Evolutionary conservation across 1,140 invertebrate species (phyloP).

Genomic region (Palaemon carinicauda): DNA sequence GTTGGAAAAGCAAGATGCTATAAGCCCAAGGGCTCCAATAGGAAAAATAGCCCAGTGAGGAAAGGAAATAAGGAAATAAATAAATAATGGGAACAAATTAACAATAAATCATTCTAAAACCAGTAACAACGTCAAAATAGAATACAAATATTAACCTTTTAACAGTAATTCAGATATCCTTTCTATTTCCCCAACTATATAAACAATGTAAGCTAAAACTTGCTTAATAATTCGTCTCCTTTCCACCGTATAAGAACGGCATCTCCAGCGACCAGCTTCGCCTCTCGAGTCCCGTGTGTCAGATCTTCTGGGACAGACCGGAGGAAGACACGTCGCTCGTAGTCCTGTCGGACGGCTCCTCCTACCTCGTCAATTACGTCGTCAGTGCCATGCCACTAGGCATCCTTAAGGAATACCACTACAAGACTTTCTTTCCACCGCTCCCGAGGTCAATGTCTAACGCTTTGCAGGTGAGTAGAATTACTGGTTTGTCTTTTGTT

Average conservation of each 20-base stretch:
- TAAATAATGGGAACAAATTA: no score
- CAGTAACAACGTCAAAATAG: no score
- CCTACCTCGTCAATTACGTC: conserved; percentile 10
- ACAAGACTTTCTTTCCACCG: conserved; percentile 7
- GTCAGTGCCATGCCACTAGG: conserved; percentile 10
- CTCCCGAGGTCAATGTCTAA: background rate
- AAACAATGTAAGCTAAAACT: no score
- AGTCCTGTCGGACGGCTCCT: conserved; percentile 29
- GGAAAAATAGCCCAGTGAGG: no score
- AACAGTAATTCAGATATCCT: no score
- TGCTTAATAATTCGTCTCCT: background rate
- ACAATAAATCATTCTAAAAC: no score
- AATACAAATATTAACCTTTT: no score
- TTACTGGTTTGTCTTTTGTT: background rate
- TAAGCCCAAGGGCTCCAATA: no score
- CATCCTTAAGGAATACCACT: conserved; percentile 15
- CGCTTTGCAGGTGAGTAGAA: background rate
- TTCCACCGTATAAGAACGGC: background rate
- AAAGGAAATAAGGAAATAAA: no score
- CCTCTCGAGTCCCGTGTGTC: conserved; percentile 10
- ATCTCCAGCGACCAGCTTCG: background rate
- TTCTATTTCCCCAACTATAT: no score
- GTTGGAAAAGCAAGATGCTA: no score
- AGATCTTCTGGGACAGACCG: conserved; percentile 27
- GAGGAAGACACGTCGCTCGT: background rate